A percentile compares a stretch with the other conserved stretches of the same genome.
Conservation (phyloP, 1,140 invertebrate genomes). For the Colletes latitarsis region DNA sequence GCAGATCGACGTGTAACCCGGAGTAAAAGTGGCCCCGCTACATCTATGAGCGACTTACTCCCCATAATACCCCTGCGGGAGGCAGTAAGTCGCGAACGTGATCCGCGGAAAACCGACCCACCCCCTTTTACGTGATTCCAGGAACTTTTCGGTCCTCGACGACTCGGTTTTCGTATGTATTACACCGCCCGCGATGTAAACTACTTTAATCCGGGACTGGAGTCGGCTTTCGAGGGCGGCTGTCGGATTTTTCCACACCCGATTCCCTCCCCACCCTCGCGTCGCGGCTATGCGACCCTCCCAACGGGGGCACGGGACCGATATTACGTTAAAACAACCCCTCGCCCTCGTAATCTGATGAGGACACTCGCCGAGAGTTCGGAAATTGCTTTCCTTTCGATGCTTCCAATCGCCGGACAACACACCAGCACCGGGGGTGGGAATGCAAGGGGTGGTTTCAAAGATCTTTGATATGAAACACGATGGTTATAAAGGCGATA, state of each 20-base stretch:
- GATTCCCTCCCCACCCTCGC: background rate
- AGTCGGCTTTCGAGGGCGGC: background rate
- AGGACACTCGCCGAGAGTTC: slow-evolving; percentile 22
- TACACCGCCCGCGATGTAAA: slow-evolving; percentile 50
- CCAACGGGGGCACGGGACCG: background rate
- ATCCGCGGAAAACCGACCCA: slow-evolving; percentile 46
- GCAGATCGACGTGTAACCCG: background rate
- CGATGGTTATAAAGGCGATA: too few species aligned
- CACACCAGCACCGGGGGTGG: too few species aligned
- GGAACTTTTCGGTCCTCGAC: slow-evolving; percentile 42
- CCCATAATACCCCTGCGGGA: slow-evolving; percentile 38
- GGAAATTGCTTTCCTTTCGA: slow-evolving; percentile 35
- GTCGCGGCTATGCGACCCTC: slow-evolving; percentile 13
- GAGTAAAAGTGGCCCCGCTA: slow-evolving; percentile 10
- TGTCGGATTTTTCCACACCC: slow-evolving; percentile 38
- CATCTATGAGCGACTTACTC: slow-evolving; percentile 26
- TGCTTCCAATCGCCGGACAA: background rate
- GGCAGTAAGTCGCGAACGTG: slow-evolving; percentile 54
- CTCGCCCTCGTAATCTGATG: slow-evolving; percentile 20
- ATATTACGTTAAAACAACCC: slow-evolving; percentile 43
- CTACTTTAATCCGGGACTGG: slow-evolving; percentile 46
- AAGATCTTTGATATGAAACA: too few species aligned
- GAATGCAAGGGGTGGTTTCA: background rate
- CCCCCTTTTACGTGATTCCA: slow-evolving; percentile 47
- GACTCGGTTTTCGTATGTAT: slow-evolving; percentile 50